Base-by-base conservation (phyloP, 1,140 invertebrate genomes). In the Orius laevigatus region DNA sequence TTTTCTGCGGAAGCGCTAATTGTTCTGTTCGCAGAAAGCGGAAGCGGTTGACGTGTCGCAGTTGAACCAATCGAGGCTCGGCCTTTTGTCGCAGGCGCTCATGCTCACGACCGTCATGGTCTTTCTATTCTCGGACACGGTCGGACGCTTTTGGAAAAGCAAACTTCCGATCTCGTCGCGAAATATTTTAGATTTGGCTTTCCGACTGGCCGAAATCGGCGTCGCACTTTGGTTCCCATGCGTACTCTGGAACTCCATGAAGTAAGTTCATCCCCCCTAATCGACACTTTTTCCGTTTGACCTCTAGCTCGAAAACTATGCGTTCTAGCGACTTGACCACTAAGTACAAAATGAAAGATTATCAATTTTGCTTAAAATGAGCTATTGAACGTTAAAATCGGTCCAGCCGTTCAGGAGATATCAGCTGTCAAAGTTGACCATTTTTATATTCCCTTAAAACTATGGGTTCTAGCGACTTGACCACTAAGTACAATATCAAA, bases 181-280 rank as follows among this genome's bases (percentile, higher is more conserved):
- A 55, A 94, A 93, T 67, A 86, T 81, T 73, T 84, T 92, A 65
- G 85, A 91, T 65, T 72, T 94, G 52, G 75, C 90, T 49, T 93
- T 93, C 64, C 79, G 86, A 15, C 72, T 90, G 36, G 83, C 86
- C 43, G 90, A 94, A 73, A 83, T 93, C 55, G 89, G 87, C n/a
- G 86, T 92, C 42, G 84, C 82, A 50, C 62, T 94, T 53, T 94
- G 90, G 89, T 93, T 93, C 66, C 89, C 89, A 2, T 93, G 89
- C 67, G 84, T 85, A 11, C 70, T 94, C 19, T 94, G 90, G 90
- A 94, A 94, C 66, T 92, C 84, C 57, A 88, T 88, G 71, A 82
- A 82, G 66, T 75, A 60, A 59, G 49, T 56, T 14, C 43, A 14
- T 33, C 31, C 18, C 9, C 3, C 16, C 15, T 40, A n/a, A n/a